Conservation (phyloP, 2,797 vertebrate genomes). For the Megalops cyprinoides region DNA sequence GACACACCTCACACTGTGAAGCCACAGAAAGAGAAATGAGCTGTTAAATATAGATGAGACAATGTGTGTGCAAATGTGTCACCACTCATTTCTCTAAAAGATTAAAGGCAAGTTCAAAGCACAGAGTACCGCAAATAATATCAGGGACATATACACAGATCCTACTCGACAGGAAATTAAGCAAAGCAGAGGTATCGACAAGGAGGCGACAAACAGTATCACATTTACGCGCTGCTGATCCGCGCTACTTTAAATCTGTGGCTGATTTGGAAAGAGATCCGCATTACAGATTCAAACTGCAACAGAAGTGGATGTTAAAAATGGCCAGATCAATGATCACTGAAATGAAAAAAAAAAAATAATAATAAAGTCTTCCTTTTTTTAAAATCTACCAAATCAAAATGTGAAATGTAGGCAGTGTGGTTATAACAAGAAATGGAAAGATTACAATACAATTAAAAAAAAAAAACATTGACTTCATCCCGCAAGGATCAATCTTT, state of each 20-base stretch:
- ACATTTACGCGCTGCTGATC: too few relatives aligned
- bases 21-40: not conserved
- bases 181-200: not conserved
- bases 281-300: not conserved
- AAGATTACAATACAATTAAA: too few relatives aligned
- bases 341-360: too few relatives aligned
- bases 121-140: not conserved
- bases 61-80: not conserved
- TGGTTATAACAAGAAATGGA: too few relatives aligned
- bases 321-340: too few relatives aligned
- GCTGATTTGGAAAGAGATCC: not conserved
- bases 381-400: too few relatives aligned
- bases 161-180: not conserved
- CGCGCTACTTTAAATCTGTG: too few relatives aligned
- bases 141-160: not conserved
- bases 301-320: not conserved
- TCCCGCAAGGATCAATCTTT: too few relatives aligned
- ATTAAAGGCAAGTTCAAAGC: not conserved
- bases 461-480: too few relatives aligned
- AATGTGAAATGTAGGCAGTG: too few relatives aligned
- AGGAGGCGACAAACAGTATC: too few relatives aligned
- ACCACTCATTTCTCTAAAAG: not conserved
- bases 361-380: too few relatives aligned
- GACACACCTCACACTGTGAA: slow-evolving; percentile 9
- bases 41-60: not conserved